A percentile compares a stretch with the other conserved stretches of the same genome.
phyloP scores from a whole-genome alignment of 1,140 invertebrate genomes.

The Pemphigus obesinymphae region DNA sequence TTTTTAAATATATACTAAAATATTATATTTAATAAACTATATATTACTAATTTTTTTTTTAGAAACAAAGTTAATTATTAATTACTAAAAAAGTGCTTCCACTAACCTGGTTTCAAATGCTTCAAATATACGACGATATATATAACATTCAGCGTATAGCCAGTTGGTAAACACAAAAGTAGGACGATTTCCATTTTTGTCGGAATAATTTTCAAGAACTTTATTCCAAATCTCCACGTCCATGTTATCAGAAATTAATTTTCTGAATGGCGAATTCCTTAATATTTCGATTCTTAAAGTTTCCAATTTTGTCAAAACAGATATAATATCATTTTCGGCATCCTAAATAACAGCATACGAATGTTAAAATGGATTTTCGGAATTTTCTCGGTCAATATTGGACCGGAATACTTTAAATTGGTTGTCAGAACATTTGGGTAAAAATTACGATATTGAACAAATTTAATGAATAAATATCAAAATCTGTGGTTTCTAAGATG shows the following conservation, averaged over 20 bases:
- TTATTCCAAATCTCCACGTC: constrained; percentile 63
- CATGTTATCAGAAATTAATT: constrained; percentile 49
- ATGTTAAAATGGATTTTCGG: no score
- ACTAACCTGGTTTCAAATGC: constrained; percentile 65
- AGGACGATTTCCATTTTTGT: constrained; percentile 51
- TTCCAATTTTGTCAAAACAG: constrained; percentile 71
- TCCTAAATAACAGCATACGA: no score
- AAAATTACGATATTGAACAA: no score
- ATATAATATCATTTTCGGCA: constrained; percentile 68
- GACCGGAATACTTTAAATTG: no score
- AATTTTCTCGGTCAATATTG: no score
- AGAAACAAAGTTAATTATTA: no score
- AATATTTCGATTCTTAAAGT: constrained; percentile 86
- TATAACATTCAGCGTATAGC: constrained; percentile 88
- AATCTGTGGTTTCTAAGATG: no score
- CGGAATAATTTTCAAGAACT: constrained; percentile 52
- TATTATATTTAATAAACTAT: no score
- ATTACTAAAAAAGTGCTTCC: no score
- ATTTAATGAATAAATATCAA: no score
- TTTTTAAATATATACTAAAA: constrained; percentile 58
- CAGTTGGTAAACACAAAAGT: constrained; percentile 78
- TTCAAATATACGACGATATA: constrained; percentile 80
- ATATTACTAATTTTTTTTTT: no score
- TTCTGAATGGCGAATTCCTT: constrained; percentile 75
- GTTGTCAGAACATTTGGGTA: no score